These are phyloP conservation scores for Micropoecilia bifurca DNA, from an alignment of 2,797 vertebrate genomes.

Conservation along the genomic window DNA sequence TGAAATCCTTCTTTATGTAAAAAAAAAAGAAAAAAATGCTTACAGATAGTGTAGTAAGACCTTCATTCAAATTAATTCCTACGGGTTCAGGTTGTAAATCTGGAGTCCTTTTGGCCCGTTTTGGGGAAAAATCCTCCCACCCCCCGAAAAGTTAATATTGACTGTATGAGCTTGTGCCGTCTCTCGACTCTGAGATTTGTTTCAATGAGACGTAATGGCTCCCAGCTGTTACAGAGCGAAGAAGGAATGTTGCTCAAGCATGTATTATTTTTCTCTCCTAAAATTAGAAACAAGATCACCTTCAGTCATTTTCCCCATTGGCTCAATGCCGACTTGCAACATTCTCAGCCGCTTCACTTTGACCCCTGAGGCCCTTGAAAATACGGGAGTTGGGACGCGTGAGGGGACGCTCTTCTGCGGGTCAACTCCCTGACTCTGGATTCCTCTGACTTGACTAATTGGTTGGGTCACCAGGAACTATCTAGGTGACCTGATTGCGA, in stretches of 20 bases:
- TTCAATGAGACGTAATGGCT: background rate
- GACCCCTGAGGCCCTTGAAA: background rate
- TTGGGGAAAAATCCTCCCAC: too few species aligned
- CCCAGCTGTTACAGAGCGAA: background rate
- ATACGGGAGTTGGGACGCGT: background rate
- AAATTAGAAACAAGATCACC: background rate
- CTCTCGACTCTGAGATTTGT: background rate
- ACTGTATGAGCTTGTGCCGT: background rate
- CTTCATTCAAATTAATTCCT: background rate
- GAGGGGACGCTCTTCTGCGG: background rate
- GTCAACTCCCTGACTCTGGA: background rate
- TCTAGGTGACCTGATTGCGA: slow-evolving; percentile 27
- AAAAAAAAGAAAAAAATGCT: background rate
- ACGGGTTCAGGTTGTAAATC: background rate
- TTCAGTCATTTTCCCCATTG: background rate
- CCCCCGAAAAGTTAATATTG: background rate
- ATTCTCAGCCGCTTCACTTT: background rate
- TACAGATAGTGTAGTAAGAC: background rate
- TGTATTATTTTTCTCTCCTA: background rate
- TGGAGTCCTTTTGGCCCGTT: background rate
- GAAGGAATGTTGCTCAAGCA: background rate
- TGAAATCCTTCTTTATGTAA: background rate
- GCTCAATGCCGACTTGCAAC: background rate
- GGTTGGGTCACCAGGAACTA: slow-evolving; percentile 46
- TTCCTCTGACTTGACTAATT: slow-evolving; percentile 26